These are phyloP conservation scores for Potamilus streckersoni DNA, from an alignment of 1,140 invertebrate genomes.

Conservation along the genomic window DNA sequence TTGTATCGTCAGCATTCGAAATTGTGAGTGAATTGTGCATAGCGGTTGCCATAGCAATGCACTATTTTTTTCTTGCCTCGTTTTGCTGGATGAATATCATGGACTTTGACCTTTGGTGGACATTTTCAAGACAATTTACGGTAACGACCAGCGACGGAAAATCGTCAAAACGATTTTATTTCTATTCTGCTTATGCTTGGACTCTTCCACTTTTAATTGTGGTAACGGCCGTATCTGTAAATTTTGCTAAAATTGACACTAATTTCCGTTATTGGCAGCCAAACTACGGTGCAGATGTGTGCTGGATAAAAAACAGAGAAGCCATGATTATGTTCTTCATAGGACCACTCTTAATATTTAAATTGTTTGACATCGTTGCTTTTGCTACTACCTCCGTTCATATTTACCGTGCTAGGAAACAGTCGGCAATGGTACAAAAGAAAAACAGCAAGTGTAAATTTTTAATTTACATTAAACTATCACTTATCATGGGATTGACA, in stretches of 20 bases:
- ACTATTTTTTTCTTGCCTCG: constrained; percentile 71
- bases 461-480: constrained; percentile 71
- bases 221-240: constrained; percentile 65
- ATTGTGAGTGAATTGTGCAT: constrained; percentile 23
- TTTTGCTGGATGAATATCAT: constrained; percentile 74
- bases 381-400: constrained; percentile 64
- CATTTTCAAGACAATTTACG: constrained; percentile 65
- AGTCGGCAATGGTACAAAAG: constrained; percentile 19
- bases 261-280: constrained; percentile 13
- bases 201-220: constrained; percentile 69
- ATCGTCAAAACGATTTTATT: constrained; percentile 62
- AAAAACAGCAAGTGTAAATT: constrained; percentile 41
- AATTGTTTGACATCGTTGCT: constrained; percentile 55
- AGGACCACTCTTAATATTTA: constrained; percentile 53
- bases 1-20: constrained; percentile 54
- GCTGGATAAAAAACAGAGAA: constrained; percentile 65
- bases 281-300: constrained; percentile 52
- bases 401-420: constrained; percentile 62
- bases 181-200: constrained; percentile 65
- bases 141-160: constrained; percentile 21
- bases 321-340: constrained; percentile 60
- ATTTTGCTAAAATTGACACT: constrained; percentile 47
- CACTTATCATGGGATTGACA: constrained; percentile 60
- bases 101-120: constrained; percentile 74
- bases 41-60: constrained; percentile 68